These are phyloP conservation scores for Acanthornis magna DNA, from an alignment of 2,797 vertebrate genomes.

Conservation along the genomic window DNA sequence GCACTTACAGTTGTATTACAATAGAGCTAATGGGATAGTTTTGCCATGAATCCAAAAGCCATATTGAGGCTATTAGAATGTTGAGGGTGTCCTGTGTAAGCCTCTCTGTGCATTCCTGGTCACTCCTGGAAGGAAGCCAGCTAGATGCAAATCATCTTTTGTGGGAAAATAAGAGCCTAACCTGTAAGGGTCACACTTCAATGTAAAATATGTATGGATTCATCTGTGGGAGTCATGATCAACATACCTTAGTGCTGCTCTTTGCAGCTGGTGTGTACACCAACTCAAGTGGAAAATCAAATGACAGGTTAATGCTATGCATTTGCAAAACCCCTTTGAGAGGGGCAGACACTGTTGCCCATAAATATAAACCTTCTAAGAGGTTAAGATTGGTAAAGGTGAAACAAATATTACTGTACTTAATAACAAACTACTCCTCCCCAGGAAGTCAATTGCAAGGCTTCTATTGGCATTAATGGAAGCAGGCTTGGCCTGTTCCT, in stretches of 20 bases:
- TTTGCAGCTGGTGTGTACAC: conserved; percentile 10
- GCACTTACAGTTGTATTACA: background rate
- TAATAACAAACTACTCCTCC: background rate
- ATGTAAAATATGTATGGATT: conserved; percentile 47
- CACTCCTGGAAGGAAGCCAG: background rate
- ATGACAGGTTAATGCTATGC: conserved; percentile 30
- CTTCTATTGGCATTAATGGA: background rate
- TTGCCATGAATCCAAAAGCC: background rate
- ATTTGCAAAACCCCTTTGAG: background rate
- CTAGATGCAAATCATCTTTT: background rate
- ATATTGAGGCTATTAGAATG: background rate
- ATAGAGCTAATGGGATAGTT: background rate
- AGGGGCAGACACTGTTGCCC: background rate
- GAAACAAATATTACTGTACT: conserved; percentile 12
- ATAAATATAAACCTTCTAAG: background rate
- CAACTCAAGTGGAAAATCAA: conserved; percentile 68
- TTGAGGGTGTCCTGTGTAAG: background rate
- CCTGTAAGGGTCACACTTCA: background rate
- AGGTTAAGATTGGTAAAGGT: conserved; percentile 15
- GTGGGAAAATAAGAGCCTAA: background rate
- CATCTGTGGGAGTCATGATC: conserved; percentile 32
- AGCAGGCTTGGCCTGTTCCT: background rate
- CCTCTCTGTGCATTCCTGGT: background rate
- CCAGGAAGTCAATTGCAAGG: background rate
- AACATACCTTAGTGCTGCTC: background rate